A percentile compares a stretch with the other conserved stretches of the same genome.
phyloP scores from a whole-genome alignment of 92 coral and sea anemone species.

The Anthopleura xanthogrammica region DNA sequence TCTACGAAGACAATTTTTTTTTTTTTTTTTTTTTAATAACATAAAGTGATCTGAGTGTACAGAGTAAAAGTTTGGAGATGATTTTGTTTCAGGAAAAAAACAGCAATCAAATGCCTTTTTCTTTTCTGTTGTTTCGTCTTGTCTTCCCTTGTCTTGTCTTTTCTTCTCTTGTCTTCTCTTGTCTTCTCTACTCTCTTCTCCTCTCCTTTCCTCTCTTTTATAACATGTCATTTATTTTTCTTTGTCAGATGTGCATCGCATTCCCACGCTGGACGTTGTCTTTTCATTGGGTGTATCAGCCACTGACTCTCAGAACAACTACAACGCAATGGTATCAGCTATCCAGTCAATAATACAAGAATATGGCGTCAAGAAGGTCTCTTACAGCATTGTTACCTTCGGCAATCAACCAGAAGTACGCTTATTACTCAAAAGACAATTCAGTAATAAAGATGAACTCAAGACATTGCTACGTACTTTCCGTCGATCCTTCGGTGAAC shows the following conservation, averaged over 20 bases:
- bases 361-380: slow-evolving; percentile 66
- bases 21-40: no score
- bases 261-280: slow-evolving; percentile 62
- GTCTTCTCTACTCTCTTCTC: not conserved
- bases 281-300: slow-evolving; percentile 67
- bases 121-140: no score
- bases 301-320: slow-evolving; percentile 35
- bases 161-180: no score
- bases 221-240: not conserved
- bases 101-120: no score
- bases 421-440: slow-evolving; percentile 5
- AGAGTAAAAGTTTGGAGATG: no score
- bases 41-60: no score
- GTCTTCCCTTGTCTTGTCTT: no score
- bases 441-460: slow-evolving; percentile 3
- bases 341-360: slow-evolving; percentile 58
- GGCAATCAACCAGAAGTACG: slow-evolving; percentile 30
- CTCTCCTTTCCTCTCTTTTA: not conserved
- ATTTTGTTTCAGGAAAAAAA: no score
- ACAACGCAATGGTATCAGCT: slow-evolving; percentile 41
- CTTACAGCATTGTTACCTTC: slow-evolving; percentile 55
- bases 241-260: slow-evolving; percentile 46
- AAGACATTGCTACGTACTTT: not conserved
- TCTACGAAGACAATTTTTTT: no score
- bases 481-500: slow-evolving; percentile 35